Evolutionary conservation across 1,140 invertebrate species (phyloP).

Genomic region (Conopomorpha cramerella): DNA sequence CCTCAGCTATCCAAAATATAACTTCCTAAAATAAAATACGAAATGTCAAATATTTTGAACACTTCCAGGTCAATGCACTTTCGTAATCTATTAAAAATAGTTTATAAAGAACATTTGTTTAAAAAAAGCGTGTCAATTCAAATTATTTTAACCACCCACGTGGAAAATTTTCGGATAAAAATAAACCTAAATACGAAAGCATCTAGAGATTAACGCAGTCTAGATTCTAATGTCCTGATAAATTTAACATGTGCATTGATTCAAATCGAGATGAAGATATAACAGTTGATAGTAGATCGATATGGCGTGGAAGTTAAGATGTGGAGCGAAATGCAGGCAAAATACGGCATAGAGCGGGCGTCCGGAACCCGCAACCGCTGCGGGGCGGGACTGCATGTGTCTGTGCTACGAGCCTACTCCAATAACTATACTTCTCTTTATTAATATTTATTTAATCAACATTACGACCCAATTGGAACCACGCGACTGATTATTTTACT

Average conservation of each 20-base stretch:
- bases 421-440: neutral
- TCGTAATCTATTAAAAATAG: too few species aligned
- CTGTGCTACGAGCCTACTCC: too few species aligned
- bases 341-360: slow-evolving; percentile 33
- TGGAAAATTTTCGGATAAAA: neutral
- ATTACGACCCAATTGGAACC: neutral
- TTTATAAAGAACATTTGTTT: neutral
- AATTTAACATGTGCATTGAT: neutral
- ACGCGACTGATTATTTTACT: neutral
- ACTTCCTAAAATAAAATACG: too few species aligned
- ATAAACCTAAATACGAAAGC: neutral
- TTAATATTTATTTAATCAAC: neutral
- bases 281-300: slow-evolving; percentile 22
- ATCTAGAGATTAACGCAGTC: too few species aligned
- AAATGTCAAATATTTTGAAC: too few species aligned
- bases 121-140: neutral
- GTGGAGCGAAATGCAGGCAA: slow-evolving; percentile 29
- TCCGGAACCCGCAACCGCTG: slow-evolving; percentile 24
- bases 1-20: too few species aligned
- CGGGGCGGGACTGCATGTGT: too few species aligned
- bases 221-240: neutral
- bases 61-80: too few species aligned
- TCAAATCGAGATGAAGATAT: neutral
- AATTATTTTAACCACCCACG: neutral
- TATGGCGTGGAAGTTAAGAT: slow-evolving; percentile 24